Evolutionary conservation across 2,797 vertebrate genomes (phyloP).

Genomic region (Takifugu rubripes): DNA sequence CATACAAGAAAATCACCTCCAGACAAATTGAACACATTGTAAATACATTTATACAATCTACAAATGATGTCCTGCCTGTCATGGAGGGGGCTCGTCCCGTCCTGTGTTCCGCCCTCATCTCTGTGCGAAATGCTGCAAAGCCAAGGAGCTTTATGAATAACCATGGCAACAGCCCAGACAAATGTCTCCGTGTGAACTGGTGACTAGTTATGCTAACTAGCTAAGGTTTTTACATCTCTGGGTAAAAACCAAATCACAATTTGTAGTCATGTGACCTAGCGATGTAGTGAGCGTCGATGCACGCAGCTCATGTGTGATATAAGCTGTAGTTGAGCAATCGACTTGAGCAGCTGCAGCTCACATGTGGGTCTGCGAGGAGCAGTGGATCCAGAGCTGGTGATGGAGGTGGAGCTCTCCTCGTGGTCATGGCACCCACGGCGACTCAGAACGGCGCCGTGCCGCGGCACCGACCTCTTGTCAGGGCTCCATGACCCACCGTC

Average conservation of each 20-base stretch:
- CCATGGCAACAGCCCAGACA: too few species aligned
- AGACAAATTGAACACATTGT: not conserved
- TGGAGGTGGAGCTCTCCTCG: constrained; percentile 90
- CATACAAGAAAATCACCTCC: not conserved
- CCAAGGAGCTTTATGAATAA: too few species aligned
- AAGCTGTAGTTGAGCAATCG: not conserved
- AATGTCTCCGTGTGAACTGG: too few species aligned
- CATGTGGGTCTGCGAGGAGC: constrained; percentile 88
- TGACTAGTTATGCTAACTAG: too few species aligned
- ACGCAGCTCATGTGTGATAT: not conserved
- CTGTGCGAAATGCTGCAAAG: constrained; percentile 71
- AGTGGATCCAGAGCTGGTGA: constrained; percentile 80
- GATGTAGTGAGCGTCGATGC: not conserved
- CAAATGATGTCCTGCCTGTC: constrained; percentile 67
- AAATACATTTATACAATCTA: too few species aligned
- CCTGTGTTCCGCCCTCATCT: constrained; percentile 78
- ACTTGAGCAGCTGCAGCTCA: constrained; percentile 62
- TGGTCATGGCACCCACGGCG: constrained; percentile 84
- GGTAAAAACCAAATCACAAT: too few species aligned
- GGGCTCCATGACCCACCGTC: constrained; percentile 90
- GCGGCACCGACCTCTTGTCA: constrained; percentile 87
- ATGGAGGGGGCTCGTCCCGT: constrained; percentile 76
- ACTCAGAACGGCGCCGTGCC: constrained; percentile 87
- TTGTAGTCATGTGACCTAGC: constrained; percentile 2
- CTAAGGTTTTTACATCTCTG: too few species aligned